These are phyloP conservation scores for Lypha dubia DNA, from an alignment of 2,888 invertebrate genomes.

Conservation along the genomic window DNA sequence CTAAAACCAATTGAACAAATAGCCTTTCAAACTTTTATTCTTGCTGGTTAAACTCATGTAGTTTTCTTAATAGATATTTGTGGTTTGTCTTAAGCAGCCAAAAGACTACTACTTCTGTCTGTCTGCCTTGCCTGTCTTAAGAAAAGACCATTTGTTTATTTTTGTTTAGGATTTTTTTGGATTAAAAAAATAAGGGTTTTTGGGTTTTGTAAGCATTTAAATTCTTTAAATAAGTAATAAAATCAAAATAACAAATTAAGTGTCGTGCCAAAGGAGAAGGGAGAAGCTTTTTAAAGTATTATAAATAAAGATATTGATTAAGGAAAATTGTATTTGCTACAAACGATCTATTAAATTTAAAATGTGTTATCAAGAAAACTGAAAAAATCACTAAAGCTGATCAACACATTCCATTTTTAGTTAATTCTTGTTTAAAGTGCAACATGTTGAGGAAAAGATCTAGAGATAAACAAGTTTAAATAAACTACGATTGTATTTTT, in stretches of 20 bases:
- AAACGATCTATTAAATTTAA: background rate
- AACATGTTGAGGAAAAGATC: no score
- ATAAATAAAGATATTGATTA: slow-evolving; percentile 21
- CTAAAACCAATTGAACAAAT: slow-evolving; percentile 1
- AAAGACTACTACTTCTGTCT: slow-evolving; percentile 37
- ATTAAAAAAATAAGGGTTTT: slow-evolving; percentile 18
- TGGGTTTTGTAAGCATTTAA: slow-evolving; percentile 33
- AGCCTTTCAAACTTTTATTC: slow-evolving; percentile 45
- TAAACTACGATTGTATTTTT: no score
- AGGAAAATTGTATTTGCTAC: background rate
- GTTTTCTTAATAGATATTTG: slow-evolving; percentile 72
- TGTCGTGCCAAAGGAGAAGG: background rate
- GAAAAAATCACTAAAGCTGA: background rate
- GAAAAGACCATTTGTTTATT: slow-evolving; percentile 61
- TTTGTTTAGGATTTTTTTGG: slow-evolving; percentile 32
- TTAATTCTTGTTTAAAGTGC: no score
- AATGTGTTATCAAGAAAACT: background rate
- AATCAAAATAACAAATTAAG: slow-evolving; percentile 71
- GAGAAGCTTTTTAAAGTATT: background rate
- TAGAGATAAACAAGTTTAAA: no score
- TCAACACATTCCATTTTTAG: background rate
- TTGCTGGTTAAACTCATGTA: slow-evolving; percentile 54
- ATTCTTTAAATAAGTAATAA: slow-evolving; percentile 69
- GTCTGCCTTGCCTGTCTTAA: slow-evolving; percentile 14
- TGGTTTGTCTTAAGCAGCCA: slow-evolving; percentile 43